These are phyloP conservation scores for Himalopsyche kuldschensis DNA, from an alignment of 2,888 invertebrate species.

Conservation along the genomic window DNA sequence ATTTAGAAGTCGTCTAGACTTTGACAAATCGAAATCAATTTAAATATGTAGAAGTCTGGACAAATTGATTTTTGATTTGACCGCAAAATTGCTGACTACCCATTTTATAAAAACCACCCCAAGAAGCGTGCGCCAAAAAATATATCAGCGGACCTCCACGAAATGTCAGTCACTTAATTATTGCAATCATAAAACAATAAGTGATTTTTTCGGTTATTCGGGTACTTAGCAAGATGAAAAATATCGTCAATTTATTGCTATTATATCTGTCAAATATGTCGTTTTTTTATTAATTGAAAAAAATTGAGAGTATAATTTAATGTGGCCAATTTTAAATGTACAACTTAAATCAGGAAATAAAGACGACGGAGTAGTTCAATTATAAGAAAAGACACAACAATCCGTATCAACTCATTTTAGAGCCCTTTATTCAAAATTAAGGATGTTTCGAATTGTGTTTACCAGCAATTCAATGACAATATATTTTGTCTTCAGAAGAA, in stretches of 20 bases:
- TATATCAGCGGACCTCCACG: neutral
- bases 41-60: neutral
- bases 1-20: neutral
- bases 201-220: neutral
- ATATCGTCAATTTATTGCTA: neutral
- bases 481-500: too few relatives aligned
- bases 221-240: neutral
- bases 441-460: too few relatives aligned
- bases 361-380: too few relatives aligned
- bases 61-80: conserved; percentile 33
- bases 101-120: neutral
- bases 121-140: neutral
- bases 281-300: too few relatives aligned
- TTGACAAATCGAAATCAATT: neutral
- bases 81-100: conserved; percentile 14
- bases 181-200: neutral
- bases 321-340: too few relatives aligned
- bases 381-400: too few relatives aligned
- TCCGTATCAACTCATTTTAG: too few relatives aligned
- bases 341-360: too few relatives aligned
- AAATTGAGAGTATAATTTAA: too few relatives aligned
- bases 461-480: too few relatives aligned
- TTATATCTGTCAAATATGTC: neutral
- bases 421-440: too few relatives aligned
- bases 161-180: neutral